phyloP scores from a whole-genome alignment of 2,888 invertebrate genomes.

The Microchrysa polita region DNA sequence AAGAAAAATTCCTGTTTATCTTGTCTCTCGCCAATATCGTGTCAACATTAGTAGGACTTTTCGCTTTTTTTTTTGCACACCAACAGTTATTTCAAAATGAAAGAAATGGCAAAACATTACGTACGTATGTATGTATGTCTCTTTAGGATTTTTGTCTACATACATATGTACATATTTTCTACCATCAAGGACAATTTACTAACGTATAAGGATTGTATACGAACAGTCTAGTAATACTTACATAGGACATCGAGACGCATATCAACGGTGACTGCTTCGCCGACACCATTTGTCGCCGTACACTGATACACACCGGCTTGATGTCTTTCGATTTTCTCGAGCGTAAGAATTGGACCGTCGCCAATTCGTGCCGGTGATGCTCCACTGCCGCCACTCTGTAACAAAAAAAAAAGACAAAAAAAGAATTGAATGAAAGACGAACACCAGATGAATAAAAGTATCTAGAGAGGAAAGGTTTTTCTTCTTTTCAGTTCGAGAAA shows the following conservation, averaged over 20 bases:
- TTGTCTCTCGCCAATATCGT: too few relatives aligned
- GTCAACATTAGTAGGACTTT: too few relatives aligned
- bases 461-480: neutral
- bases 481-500: neutral
- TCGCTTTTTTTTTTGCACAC: too few relatives aligned
- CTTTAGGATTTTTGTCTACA: too few relatives aligned
- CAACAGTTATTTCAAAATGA: neutral
- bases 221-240: slow-evolving; percentile 66
- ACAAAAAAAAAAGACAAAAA: slow-evolving; percentile 38
- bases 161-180: too few relatives aligned
- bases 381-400: slow-evolving; percentile 63
- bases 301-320: slow-evolving; percentile 75
- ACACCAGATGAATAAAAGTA: slow-evolving; percentile 11
- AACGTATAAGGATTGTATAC: too few relatives aligned
- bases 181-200: neutral
- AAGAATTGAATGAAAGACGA: slow-evolving; percentile 17
- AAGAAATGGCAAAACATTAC: neutral
- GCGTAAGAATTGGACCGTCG: slow-evolving; percentile 72
- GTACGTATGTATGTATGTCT: neutral
- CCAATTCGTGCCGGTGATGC: slow-evolving; percentile 65
- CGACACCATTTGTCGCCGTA: slow-evolving; percentile 75
- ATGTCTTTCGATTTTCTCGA: slow-evolving; percentile 71
- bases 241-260: slow-evolving; percentile 74
- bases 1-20: too few relatives aligned
- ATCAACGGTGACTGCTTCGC: slow-evolving; percentile 72